These are phyloP conservation scores for Lycophotia porphyrea DNA, from an alignment of 2,888 invertebrate species.

Conservation along the genomic window DNA sequence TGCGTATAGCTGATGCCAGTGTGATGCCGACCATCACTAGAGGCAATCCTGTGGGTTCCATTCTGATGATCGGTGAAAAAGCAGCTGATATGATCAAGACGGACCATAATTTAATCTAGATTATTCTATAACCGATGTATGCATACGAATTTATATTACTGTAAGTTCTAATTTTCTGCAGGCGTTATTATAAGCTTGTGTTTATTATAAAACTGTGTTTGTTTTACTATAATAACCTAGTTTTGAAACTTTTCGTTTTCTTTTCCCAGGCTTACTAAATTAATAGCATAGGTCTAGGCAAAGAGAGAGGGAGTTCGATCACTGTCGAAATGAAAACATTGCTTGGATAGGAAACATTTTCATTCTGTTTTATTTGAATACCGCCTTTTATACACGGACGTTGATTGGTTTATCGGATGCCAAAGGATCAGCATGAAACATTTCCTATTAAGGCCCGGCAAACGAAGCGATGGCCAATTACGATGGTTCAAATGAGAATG, in stretches of 20 bases:
- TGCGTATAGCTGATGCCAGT: slow-evolving; percentile 70
- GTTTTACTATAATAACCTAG: slow-evolving; percentile 2
- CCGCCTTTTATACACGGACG: not conserved
- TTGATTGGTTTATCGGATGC: slow-evolving; percentile 31
- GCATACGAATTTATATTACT: not conserved
- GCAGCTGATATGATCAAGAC: slow-evolving; percentile 71
- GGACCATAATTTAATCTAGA: slow-evolving; percentile 53
- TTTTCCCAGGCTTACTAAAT: not conserved
- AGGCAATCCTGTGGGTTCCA: slow-evolving; percentile 65
- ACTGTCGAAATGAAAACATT: not conserved
- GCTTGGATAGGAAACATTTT: slow-evolving; percentile 2
- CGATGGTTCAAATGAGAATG: slow-evolving; percentile 49
- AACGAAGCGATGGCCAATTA: slow-evolving; percentile 48
- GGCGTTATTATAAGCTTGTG: not conserved
- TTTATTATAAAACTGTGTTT: not conserved
- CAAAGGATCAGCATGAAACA: slow-evolving; percentile 29
- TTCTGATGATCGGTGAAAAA: slow-evolving; percentile 73
- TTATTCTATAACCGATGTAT: not conserved
- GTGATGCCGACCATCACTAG: slow-evolving; percentile 66
- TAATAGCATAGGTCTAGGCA: not conserved
- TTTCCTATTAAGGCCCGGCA: slow-evolving; percentile 35
- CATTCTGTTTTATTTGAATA: slow-evolving; percentile 19
- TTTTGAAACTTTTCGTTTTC: not conserved
- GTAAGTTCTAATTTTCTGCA: not conserved
- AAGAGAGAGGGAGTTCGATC: not conserved